Conservation (phyloP, 2,888 invertebrate species). For the Diaprepes abbreviatus region DNA sequence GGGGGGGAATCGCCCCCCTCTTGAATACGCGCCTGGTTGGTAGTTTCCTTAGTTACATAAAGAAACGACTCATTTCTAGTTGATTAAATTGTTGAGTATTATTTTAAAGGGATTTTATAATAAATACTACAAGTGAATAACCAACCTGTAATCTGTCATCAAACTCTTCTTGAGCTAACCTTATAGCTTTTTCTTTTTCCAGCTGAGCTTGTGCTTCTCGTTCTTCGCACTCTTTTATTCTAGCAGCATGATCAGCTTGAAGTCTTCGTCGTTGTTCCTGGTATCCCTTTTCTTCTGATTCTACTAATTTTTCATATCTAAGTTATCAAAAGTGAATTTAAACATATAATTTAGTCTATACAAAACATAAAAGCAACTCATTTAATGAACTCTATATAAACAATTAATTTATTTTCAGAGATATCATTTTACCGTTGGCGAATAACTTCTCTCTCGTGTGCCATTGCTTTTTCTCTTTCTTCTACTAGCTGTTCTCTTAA, state of each 20-base stretch:
- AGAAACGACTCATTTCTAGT: too few relatives aligned
- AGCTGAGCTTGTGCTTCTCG: conserved; percentile 65
- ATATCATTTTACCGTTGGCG: conserved; percentile 71
- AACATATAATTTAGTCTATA: too few relatives aligned
- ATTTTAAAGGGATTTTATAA: too few relatives aligned
- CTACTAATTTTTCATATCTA: conserved; percentile 71
- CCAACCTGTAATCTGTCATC: conserved; percentile 69
- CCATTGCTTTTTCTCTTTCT: conserved; percentile 75
- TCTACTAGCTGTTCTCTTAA: conserved; percentile 73
- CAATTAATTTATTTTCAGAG: too few relatives aligned
- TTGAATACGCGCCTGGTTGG: too few relatives aligned
- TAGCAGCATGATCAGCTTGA: conserved; percentile 67
- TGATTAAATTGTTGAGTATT: too few relatives aligned
- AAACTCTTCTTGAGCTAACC: conserved; percentile 69
- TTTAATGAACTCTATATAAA: too few relatives aligned
- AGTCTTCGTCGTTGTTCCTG: conserved; percentile 71
- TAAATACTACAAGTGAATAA: too few relatives aligned
- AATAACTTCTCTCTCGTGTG: conserved; percentile 74
- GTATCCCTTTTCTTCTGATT: conserved; percentile 71
- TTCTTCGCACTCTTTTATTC: conserved; percentile 68
- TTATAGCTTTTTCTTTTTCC: conserved; percentile 69
- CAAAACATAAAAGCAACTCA: too few relatives aligned
- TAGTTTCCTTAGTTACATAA: too few relatives aligned
- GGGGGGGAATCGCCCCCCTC: too few relatives aligned
- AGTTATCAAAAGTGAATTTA: too few relatives aligned